Evolutionary conservation across 2,113 vertebrate species (phyloP), one percentile per base, ranked within the genome.

Genomic region (Terrapene triunguis): DNA sequence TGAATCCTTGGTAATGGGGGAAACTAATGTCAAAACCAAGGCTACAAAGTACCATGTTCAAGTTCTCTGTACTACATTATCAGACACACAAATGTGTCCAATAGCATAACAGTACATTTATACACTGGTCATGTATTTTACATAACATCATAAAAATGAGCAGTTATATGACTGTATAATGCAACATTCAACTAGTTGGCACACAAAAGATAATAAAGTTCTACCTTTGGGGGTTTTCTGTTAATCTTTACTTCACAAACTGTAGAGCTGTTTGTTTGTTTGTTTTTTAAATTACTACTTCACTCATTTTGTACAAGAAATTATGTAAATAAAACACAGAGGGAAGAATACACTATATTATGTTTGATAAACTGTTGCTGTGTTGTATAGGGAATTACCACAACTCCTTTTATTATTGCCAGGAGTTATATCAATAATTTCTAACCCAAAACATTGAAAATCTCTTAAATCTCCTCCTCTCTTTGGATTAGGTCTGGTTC

Each of bases 351-450:
- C 1, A 5, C 27, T 85, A 6, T 59, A 81, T 84, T 94, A 0
- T 80, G 76, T 97, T 89, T 50, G 53, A 78, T 88, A 54, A 87
- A 65, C 17, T 62, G 83, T 24, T 85, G 47, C 35, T 53, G 38
- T 2, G 25, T 35, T 87, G 32, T 54, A 38, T 2, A 24, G 50
- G 8, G 35, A 69, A 90, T 35, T 47, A 95, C 53, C 48, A n/a
- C 8, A 78, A 95, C 82, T 80, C 38, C 35, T 87, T 91, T 35
- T 51, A 93, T 81, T 93, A 88, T 54, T 94, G 88, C 80, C 74
- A 93, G 88, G 88, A 90, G 4, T 16, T 90, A 54, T 59, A 89
- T 82, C 47, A 65, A 95, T 95, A 95, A 81, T 21, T 87, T 0
- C 1, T n/a, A 89, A 85, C 29, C 51, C 48, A 87, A 78, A 78